Evolutionary conservation across 2,797 vertebrate genomes (phyloP).

Genomic region (Aplochiton taeniatus): DNA sequence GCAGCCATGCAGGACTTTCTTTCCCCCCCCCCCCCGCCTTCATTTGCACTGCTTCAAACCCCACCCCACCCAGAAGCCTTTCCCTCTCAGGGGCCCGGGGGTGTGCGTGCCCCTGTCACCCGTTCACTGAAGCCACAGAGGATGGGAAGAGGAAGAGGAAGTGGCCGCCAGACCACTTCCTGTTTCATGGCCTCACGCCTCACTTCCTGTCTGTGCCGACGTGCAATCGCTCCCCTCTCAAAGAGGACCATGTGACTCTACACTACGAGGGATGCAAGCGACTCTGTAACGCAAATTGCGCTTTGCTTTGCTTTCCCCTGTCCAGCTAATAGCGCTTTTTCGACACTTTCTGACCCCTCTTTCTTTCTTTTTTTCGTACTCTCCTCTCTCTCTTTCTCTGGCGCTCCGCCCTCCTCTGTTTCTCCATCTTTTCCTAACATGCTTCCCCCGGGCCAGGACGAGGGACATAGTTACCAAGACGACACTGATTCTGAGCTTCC

Average conservation of each 20-base stretch:
- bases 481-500: slow-evolving; percentile 86
- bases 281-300: no score
- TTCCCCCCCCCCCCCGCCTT: not conserved
- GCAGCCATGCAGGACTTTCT: not conserved
- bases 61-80: no score
- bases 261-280: no score
- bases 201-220: slow-evolving; percentile 35
- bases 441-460: slow-evolving; percentile 85
- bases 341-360: slow-evolving; percentile 11
- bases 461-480: slow-evolving; percentile 85
- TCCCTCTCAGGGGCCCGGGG: no score
- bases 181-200: slow-evolving; percentile 5
- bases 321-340: not conserved
- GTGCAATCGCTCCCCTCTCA: slow-evolving; percentile 18
- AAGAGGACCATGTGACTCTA: slow-evolving; percentile 3
- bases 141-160: no score
- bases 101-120: no score
- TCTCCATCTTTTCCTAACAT: slow-evolving; percentile 18
- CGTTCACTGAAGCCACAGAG: no score
- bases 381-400: slow-evolving; percentile 1
- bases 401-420: not conserved
- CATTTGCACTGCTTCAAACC: not conserved
- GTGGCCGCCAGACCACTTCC: not conserved
- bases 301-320: no score
- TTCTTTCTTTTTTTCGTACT: slow-evolving; percentile 2